These are phyloP conservation scores for Phyto melanocephala DNA, from an alignment of 2,888 invertebrate species.

Conservation along the genomic window DNA sequence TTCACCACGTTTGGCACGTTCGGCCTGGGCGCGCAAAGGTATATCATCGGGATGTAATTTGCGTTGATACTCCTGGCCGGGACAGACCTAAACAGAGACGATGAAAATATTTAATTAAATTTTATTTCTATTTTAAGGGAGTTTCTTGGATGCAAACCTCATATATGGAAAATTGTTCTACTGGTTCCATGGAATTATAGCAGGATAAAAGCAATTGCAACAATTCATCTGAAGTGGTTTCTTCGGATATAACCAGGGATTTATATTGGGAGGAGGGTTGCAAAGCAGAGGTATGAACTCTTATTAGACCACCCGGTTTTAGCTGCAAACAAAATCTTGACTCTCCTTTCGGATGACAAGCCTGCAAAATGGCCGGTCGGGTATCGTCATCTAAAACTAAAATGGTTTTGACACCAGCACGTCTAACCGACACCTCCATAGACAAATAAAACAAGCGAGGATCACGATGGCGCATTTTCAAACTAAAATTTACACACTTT, in stretches of 20 bases:
- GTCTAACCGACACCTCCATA: constrained; percentile 94
- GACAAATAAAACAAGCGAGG: constrained; percentile 94
- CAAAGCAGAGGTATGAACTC: constrained; percentile 93
- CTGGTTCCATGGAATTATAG: constrained; percentile 89
- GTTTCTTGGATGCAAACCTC: no score
- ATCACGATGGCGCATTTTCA: constrained; percentile 93
- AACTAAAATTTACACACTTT: constrained; percentile 67
- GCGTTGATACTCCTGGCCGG: constrained; percentile 91
- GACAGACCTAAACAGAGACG: constrained; percentile 81
- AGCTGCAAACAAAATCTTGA: constrained; percentile 94
- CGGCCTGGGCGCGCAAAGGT: constrained; percentile 87
- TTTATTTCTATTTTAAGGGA: no score
- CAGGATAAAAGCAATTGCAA: constrained; percentile 90
- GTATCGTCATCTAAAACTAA: constrained; percentile 92
- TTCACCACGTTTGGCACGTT: constrained; percentile 84
- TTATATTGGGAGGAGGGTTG: constrained; percentile 96
- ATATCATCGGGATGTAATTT: constrained; percentile 93
- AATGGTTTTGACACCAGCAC: constrained; percentile 89
- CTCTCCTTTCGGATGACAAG: constrained; percentile 96
- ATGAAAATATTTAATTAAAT: no score
- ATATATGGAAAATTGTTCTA: constrained; percentile 92
- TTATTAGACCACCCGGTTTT: constrained; percentile 92
- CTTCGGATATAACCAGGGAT: constrained; percentile 91
- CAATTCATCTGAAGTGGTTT: constrained; percentile 93
- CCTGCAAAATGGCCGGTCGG: constrained; percentile 93